phyloP scores from a whole-genome alignment of 2,797 vertebrate species.

The Dallia pectoralis region DNA sequence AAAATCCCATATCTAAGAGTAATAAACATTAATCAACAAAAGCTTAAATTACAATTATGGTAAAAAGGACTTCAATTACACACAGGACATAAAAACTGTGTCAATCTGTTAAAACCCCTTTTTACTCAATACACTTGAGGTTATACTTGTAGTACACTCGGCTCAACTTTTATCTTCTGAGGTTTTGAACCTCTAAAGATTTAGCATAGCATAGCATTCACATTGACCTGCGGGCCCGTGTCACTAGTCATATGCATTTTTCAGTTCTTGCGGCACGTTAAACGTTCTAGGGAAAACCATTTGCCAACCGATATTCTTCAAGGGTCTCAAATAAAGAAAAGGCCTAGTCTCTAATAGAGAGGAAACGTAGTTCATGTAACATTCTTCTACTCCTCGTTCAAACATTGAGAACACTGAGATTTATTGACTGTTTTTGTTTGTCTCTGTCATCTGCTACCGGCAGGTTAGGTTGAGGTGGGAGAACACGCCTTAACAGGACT shows the following conservation, averaged over 20 bases:
- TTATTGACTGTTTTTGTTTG: not conserved
- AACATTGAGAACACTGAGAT: constrained; percentile 8
- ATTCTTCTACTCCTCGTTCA: not conserved
- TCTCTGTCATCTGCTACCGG: not conserved
- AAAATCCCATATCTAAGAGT: constrained; percentile 35
- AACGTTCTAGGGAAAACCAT: constrained; percentile 36
- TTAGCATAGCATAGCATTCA: constrained; percentile 25
- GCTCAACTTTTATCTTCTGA: constrained; percentile 36
- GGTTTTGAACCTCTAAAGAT: constrained; percentile 15
- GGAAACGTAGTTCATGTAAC: not conserved
- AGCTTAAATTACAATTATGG: constrained; percentile 63
- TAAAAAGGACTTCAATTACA: constrained; percentile 64
- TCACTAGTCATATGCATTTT: constrained; percentile 49
- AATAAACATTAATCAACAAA: constrained; percentile 56
- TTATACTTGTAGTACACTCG: constrained; percentile 45
- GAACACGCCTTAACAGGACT: not conserved
- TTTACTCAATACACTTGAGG: constrained; percentile 47
- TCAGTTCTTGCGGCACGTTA: constrained; percentile 48
- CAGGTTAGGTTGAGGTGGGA: not conserved
- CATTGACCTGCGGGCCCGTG: constrained; percentile 39
- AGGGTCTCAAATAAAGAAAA: constrained; percentile 26
- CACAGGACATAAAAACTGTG: constrained; percentile 46
- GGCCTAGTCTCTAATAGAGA: no score
- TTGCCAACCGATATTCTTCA: constrained; percentile 28
- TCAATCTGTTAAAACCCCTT: not conserved